Conservation (phyloP, 2,113 vertebrate genomes). For the rabbit (Oryctolagus cuniculus) region mOryCun1.1 NC_091449.1:19613501-19614000, state of each 20-base stretch:
- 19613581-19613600: constrained; percentile 60
- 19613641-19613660: constrained; percentile 67
- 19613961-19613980: constrained; percentile 51
- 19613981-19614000: constrained; percentile 77
- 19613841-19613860: constrained; percentile 51
- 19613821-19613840: constrained; percentile 41
- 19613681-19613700: constrained; percentile 63
- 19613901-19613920: constrained; percentile 41
- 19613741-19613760: constrained; percentile 54
- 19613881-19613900: constrained; percentile 35
- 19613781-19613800: constrained; percentile 47
- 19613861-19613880: constrained; percentile 46
- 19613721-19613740: constrained; percentile 67
- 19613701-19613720: constrained; percentile 33
- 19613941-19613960: constrained; percentile 35
- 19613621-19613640: constrained; percentile 69
- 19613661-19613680: constrained; percentile 63
- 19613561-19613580: constrained; percentile 66
- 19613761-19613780: constrained; percentile 63
- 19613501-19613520: constrained; percentile 84
- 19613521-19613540: constrained; percentile 78
- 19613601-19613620: constrained; percentile 59
- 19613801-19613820: constrained; percentile 52
- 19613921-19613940: constrained; percentile 59
- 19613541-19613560: constrained; percentile 67